Conservation (phyloP, 2,888 invertebrate species). For the Ptycholaimellus sp. region DNA sequence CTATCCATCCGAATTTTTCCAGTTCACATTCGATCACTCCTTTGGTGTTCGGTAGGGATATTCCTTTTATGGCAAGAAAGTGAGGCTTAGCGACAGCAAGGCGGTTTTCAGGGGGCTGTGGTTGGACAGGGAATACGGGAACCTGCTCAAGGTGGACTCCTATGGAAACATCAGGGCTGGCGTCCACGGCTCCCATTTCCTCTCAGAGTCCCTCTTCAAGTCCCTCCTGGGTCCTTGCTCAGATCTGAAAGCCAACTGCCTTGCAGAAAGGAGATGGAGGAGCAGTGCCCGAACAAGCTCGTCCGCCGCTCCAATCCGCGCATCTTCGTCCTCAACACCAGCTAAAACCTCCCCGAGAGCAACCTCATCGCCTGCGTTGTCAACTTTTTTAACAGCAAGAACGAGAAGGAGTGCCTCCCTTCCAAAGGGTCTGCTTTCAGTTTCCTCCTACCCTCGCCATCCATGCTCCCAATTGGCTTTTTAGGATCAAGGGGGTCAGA, state of each 20-base stretch:
- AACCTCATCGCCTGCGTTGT: slow-evolving; percentile 82
- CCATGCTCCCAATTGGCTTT: too few relatives aligned
- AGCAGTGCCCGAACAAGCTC: slow-evolving; percentile 89
- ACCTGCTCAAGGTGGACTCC: slow-evolving; percentile 77
- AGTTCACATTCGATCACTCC: slow-evolving; percentile 83
- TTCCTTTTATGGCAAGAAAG: too few relatives aligned
- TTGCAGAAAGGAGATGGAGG: slow-evolving; percentile 70
- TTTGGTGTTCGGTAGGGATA: slow-evolving; percentile 48
- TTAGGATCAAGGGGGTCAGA: slow-evolving; percentile 72
- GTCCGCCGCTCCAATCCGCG: slow-evolving; percentile 72
- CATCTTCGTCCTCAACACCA: slow-evolving; percentile 79
- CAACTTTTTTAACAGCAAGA: slow-evolving; percentile 59
- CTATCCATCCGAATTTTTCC: slow-evolving; percentile 68
- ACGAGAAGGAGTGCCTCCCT: too few relatives aligned
- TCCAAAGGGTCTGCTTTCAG: too few relatives aligned
- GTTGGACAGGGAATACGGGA: slow-evolving; percentile 89
- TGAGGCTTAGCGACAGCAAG: too few relatives aligned
- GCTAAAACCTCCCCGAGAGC: slow-evolving; percentile 90
- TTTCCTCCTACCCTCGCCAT: too few relatives aligned
- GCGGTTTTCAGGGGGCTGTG: slow-evolving; percentile 87
- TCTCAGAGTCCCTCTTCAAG: too few relatives aligned
- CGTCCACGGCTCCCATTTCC: slow-evolving; percentile 79
- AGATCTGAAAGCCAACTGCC: background rate
- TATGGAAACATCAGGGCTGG: slow-evolving; percentile 93
- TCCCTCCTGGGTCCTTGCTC: slow-evolving; percentile 28